These are phyloP conservation scores for Agyllia agylla DNA, from an alignment of 2,888 invertebrate genomes.

Conservation along the genomic window DNA sequence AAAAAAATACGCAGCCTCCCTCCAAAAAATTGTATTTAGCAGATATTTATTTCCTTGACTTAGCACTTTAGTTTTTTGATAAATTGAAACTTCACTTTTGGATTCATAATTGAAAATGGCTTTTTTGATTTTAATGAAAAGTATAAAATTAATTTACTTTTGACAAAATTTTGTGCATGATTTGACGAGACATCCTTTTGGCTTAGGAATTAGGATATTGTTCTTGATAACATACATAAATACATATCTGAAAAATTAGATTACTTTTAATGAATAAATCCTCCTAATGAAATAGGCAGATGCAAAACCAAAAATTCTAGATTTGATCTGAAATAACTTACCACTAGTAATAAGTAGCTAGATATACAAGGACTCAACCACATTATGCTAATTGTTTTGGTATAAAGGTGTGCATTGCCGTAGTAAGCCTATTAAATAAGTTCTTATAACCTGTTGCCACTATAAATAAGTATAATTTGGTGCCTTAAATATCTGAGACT, in stretches of 20 bases:
- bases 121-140: neutral
- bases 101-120: neutral
- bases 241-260: conserved; percentile 11
- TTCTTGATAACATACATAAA: neutral
- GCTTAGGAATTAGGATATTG: neutral
- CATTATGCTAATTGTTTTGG: neutral
- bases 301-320: neutral
- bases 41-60: neutral
- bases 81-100: neutral
- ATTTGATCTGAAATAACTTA: neutral
- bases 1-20: neutral
- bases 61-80: neutral
- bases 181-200: neutral
- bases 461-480: neutral
- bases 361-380: neutral
- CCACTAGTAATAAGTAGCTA: neutral
- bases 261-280: neutral
- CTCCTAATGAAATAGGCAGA: neutral
- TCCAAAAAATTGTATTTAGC: neutral
- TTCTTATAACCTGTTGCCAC: neutral
- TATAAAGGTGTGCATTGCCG: neutral
- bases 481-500: neutral
- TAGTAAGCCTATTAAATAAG: neutral
- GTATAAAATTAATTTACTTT: neutral
- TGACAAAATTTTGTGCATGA: neutral